phyloP scores from a whole-genome alignment of 2,797 vertebrate species.

The Lateolabrax maculatus region DNA sequence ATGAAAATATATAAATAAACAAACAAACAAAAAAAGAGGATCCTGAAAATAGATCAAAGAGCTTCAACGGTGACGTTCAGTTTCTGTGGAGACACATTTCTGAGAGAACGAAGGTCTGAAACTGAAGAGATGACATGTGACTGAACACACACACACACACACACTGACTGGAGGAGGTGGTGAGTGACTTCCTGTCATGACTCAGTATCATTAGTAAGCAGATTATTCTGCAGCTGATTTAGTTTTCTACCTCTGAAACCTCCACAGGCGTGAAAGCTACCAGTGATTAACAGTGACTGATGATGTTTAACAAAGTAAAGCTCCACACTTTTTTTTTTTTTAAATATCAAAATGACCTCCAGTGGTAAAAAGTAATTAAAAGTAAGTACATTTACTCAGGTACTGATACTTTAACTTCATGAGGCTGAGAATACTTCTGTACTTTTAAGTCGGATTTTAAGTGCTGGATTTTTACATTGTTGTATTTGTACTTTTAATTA shows the following conservation, averaged over 20 bases:
- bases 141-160: conserved; percentile 10
- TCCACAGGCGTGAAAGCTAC: too few species aligned
- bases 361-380: too few species aligned
- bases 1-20: conserved; percentile 11
- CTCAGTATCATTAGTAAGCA: conserved; percentile 16
- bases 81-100: conserved; percentile 39
- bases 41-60: conserved; percentile 60
- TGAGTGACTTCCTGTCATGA: conserved; percentile 15
- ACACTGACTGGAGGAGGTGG: conserved; percentile 1
- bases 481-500: too few species aligned
- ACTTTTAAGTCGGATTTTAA: too few species aligned
- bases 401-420: neutral
- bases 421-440: too few species aligned
- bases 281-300: too few species aligned
- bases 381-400: neutral
- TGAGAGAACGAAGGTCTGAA: conserved; percentile 15
- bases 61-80: conserved; percentile 36
- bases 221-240: conserved; percentile 13
- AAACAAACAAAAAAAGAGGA: conserved; percentile 24
- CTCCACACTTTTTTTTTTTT: neutral
- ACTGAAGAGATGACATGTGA: conserved; percentile 24
- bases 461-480: too few species aligned
- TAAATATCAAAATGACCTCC: neutral
- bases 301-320: neutral
- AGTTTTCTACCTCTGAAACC: too few species aligned